phyloP scores from a whole-genome alignment of 2,888 invertebrate species.

The Galerucella pusilla region DNA sequence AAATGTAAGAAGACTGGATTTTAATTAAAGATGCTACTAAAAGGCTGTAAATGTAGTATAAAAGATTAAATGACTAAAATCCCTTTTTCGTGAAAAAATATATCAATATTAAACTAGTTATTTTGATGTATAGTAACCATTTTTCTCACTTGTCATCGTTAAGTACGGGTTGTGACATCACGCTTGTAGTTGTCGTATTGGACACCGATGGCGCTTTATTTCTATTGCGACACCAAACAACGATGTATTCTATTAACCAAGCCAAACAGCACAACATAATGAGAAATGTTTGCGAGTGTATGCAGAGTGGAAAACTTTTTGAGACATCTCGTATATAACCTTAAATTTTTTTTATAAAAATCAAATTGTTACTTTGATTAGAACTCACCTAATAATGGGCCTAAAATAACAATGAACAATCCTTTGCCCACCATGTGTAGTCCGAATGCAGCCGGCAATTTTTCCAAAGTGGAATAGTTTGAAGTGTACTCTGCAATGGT shows the following conservation, averaged over 20 bases:
- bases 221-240: slow-evolving; percentile 56
- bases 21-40: no score
- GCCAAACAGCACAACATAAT: slow-evolving; percentile 76
- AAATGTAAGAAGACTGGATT: no score
- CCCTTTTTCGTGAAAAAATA: no score
- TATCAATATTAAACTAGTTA: no score
- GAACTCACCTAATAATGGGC: slow-evolving; percentile 75
- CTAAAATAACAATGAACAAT: slow-evolving; percentile 75
- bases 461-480: slow-evolving; percentile 70
- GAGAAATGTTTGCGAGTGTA: slow-evolving; percentile 78
- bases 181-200: slow-evolving; percentile 53
- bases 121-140: not conserved
- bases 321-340: slow-evolving; percentile 78
- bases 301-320: slow-evolving; percentile 75
- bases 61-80: no score
- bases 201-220: slow-evolving; percentile 60
- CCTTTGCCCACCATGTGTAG: slow-evolving; percentile 83
- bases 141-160: not conserved
- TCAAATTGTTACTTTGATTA: no score
- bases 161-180: not conserved
- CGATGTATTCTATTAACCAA: slow-evolving; percentile 75
- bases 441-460: slow-evolving; percentile 81
- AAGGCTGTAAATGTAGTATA: no score
- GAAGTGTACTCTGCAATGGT: slow-evolving; percentile 77
- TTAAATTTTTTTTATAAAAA: slow-evolving; percentile 60